phyloP scores from a whole-genome alignment of 2,797 vertebrate species.

The Enteromius mattozi region DNA sequence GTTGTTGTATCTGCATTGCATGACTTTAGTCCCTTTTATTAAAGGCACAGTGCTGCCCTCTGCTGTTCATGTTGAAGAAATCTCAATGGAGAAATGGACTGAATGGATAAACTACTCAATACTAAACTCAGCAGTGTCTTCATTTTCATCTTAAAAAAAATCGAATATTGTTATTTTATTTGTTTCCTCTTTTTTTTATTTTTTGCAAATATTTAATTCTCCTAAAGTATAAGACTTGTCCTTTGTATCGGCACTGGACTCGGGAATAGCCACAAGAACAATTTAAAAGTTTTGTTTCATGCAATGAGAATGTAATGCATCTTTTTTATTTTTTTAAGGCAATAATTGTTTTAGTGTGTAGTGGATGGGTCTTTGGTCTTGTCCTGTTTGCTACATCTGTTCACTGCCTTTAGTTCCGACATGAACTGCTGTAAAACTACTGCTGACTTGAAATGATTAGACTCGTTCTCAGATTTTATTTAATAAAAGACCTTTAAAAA shows the following conservation, averaged over 20 bases:
- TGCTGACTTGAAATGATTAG: conserved; percentile 9
- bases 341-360: not conserved
- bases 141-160: not conserved
- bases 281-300: not conserved
- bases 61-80: conserved; percentile 43
- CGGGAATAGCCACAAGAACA: not conserved
- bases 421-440: not conserved
- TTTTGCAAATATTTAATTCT: not conserved
- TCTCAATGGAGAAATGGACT: not conserved
- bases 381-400: not conserved
- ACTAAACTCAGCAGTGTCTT: not conserved
- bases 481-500: conserved; percentile 2
- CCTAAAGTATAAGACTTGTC: not conserved
- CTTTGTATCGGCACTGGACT: not conserved
- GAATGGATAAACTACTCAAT: not conserved
- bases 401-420: conserved; percentile 25
- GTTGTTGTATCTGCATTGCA: conserved; percentile 26
- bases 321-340: no score
- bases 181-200: not conserved
- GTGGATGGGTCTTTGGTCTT: not conserved
- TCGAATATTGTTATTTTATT: not conserved
- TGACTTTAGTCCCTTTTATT: not conserved
- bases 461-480: not conserved
- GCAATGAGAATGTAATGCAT: conserved; percentile 1
- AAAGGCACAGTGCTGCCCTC: conserved; percentile 48